Base-by-base conservation (phyloP, 1,140 invertebrate genomes). In the Aphelenchoides besseyi region DNA sequence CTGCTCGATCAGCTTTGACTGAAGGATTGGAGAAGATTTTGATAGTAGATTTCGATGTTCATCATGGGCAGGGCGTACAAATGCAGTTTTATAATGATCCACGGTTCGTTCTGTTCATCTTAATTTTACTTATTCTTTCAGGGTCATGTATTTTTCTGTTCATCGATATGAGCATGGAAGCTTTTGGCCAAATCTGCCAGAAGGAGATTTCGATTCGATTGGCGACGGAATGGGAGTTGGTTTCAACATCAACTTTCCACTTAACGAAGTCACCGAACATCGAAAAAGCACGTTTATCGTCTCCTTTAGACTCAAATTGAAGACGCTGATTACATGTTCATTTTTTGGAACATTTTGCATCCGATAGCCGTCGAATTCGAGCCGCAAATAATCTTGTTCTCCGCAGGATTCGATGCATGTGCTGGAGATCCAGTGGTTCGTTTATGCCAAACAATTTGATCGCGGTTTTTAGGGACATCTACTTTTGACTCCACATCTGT, bases 91-190 rank as follows among this genome's bases (percentile, higher is more conserved):
- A 97, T 86, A 91, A 94, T 82, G 94, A 97, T 86, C 91, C 92
- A 18, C 30, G n/a, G 5, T 64, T n/a, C 35, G 18, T 71, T 69
- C 0, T 2, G 18, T 69, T 16, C 0, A 70, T 8, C 23, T 1
- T 12, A 8, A 68, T 0, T 12, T 3, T 70, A 68, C 23, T 53
- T 1, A 1, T 9, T 64, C 30, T 30, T 64, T 62, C n/a, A 70
- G 69, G 81, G 92, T 98, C 74, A 88, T 98, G 75, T 98, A 98
- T 86, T 89, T 99, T 76, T 97, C 94, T 74, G 48, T 72, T 83
- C 96, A 98, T 89, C 91, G 96, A 75, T 95, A 98, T 88, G 96
- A 98, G 88, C 93, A 96, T 85, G 96, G 96, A 55, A 97, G 97
- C 86, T 98, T 98, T 87, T 98, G 98, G 88, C 96, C 96, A 23